phyloP scores from a whole-genome alignment of 1,140 invertebrate genomes.

The Leptinotarsa lineolata region DNA sequence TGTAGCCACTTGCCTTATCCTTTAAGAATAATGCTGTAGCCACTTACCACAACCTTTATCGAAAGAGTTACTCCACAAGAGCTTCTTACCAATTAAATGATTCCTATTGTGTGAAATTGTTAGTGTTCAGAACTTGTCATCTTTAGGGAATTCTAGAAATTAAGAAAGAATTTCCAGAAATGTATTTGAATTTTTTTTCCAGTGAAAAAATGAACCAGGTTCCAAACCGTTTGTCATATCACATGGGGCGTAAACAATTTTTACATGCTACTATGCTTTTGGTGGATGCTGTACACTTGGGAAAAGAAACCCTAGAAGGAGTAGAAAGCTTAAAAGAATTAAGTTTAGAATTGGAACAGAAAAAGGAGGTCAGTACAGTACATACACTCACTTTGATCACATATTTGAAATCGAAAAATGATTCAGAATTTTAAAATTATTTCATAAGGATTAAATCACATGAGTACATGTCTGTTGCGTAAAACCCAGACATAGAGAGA shows the following conservation, averaged over 20 bases:
- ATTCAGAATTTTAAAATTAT: background rate
- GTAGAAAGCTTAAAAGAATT: conserved; percentile 84
- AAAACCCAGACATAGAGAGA: too few relatives aligned
- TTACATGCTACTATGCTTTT: conserved; percentile 84
- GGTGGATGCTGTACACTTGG: conserved; percentile 69
- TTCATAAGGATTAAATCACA: background rate
- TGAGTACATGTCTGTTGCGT: too few relatives aligned
- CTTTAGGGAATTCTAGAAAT: too few relatives aligned
- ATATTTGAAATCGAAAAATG: too few relatives aligned
- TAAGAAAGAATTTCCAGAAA: too few relatives aligned
- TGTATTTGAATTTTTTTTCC: conserved; percentile 38
- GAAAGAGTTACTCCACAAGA: too few relatives aligned
- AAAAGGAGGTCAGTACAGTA: conserved; percentile 64
- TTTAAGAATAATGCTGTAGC: too few relatives aligned
- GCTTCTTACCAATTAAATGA: too few relatives aligned
- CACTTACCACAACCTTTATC: too few relatives aligned
- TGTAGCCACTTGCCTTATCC: too few relatives aligned
- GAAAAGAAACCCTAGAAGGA: conserved; percentile 72
- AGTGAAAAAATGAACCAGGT: conserved; percentile 81
- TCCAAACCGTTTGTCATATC: conserved; percentile 73
- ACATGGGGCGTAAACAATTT: conserved; percentile 78
- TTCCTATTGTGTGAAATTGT: too few relatives aligned
- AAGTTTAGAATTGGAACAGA: conserved; percentile 69
- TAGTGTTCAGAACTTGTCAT: too few relatives aligned
- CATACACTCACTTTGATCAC: background rate